phyloP scores from a whole-genome alignment of 1,140 invertebrate genomes.

The Scaptomyza graminum region DNA sequence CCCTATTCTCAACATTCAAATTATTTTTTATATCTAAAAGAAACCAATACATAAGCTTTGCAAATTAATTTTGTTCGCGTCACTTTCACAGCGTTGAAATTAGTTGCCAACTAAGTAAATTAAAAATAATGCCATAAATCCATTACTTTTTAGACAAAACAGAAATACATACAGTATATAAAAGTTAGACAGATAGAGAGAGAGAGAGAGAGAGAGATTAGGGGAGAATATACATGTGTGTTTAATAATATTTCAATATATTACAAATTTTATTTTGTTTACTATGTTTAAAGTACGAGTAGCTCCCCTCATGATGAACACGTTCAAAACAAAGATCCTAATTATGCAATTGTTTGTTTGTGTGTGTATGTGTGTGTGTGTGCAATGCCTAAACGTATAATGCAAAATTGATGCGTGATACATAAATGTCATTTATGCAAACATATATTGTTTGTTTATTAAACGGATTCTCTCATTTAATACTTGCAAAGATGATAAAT shows the following conservation, averaged over 20 bases:
- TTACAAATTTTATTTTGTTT: slow-evolving; percentile 61
- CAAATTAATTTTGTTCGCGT: slow-evolving; percentile 64
- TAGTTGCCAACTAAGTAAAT: slow-evolving; percentile 26
- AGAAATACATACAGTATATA: slow-evolving; percentile 49
- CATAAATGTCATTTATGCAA: slow-evolving; percentile 40
- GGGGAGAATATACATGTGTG: slow-evolving; percentile 52
- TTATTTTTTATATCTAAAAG: slow-evolving; percentile 14
- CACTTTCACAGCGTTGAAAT: slow-evolving; percentile 51
- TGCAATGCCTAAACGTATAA: slow-evolving; percentile 50
- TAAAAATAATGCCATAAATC: slow-evolving; percentile 34
- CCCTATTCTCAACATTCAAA: background rate
- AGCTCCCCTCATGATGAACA: slow-evolving; percentile 40
- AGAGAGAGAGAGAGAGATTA: slow-evolving; percentile 32
- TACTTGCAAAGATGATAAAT: slow-evolving; percentile 70
- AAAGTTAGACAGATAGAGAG: slow-evolving; percentile 30
- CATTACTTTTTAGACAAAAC: slow-evolving; percentile 49
- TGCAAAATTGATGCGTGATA: slow-evolving; percentile 50
- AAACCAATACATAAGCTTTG: slow-evolving; percentile 46
- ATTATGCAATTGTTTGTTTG: slow-evolving; percentile 7
- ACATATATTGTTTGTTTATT: slow-evolving; percentile 46
- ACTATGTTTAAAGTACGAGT: slow-evolving; percentile 61
- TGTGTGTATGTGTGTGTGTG: background rate
- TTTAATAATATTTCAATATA: slow-evolving; percentile 51
- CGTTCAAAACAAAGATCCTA: slow-evolving; percentile 43
- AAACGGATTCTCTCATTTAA: slow-evolving; percentile 73